Percentiles rank a stretch among this genome's conserved stretches.
These are phyloP conservation scores for Himalopsyche kuldschensis DNA, from an alignment of 2,888 invertebrate genomes.

Conservation along the genomic window DNA sequence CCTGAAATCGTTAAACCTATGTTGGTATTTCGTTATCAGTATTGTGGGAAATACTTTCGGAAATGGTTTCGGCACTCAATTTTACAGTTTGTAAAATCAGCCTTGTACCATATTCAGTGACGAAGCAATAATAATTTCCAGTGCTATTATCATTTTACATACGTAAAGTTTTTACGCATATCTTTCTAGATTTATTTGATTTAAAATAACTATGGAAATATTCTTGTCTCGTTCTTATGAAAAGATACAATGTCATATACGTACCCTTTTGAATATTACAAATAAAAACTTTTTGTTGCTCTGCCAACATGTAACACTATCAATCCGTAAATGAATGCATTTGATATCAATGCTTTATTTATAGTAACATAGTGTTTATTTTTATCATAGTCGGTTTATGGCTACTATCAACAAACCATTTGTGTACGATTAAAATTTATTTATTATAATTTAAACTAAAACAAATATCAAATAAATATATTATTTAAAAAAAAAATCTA, in stretches of 20 bases:
- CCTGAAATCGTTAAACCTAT: too few relatives aligned
- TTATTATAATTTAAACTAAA: background rate
- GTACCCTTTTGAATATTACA: background rate
- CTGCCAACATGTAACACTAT: too few relatives aligned
- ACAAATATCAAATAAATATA: conserved; percentile 47
- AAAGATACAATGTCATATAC: conserved; percentile 5
- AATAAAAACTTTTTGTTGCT: too few relatives aligned
- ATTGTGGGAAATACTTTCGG: background rate
- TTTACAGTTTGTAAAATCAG: conserved; percentile 2
- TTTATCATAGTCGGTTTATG: too few relatives aligned
- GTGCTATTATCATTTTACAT: conserved; percentile 40
- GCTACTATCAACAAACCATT: background rate
- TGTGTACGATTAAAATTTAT: background rate
- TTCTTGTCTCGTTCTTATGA: background rate
- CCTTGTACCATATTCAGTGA: conserved; percentile 6
- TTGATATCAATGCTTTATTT: too few relatives aligned
- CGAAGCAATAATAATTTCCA: conserved; percentile 41
- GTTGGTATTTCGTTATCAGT: too few relatives aligned
- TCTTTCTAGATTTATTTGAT: background rate
- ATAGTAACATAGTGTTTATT: too few relatives aligned
- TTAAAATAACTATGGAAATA: background rate
- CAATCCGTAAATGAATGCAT: too few relatives aligned
- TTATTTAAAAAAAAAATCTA: conserved; percentile 44
- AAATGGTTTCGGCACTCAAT: background rate
- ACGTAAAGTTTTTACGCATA: background rate